A percentile compares a stretch with the other conserved stretches of the same genome.
Evolutionary conservation across 2,113 vertebrate genomes (phyloP).

Genomic region (Catharus bicknelli): DNA sequence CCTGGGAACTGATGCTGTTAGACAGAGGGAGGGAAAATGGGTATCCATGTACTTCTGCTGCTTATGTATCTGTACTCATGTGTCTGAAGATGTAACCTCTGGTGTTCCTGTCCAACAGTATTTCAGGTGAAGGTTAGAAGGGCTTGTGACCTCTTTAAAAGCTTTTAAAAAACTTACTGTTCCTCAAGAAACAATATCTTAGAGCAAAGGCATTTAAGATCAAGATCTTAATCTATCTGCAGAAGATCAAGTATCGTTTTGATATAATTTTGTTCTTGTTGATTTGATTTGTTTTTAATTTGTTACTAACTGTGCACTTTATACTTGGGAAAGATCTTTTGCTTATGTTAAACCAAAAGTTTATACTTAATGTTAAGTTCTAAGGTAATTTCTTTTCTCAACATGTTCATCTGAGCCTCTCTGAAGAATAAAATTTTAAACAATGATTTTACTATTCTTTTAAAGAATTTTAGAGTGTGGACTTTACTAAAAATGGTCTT

Average conservation of each 20-base stretch:
- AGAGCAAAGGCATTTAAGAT: not conserved
- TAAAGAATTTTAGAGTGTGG: not conserved
- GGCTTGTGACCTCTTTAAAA: not conserved
- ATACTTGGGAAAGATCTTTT: not conserved
- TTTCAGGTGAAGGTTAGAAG: not conserved
- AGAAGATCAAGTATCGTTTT: not conserved
- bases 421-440: not conserved
- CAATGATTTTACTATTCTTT: not conserved
- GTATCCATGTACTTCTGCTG: not conserved
- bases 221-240: too few relatives aligned
- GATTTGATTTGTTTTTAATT: not conserved
- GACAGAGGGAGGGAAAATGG: not conserved
- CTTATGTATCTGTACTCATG: fast-evolving
- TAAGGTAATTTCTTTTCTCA: not conserved
- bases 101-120: not conserved
- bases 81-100: not conserved
- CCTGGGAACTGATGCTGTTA: not conserved
- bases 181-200: not conserved
- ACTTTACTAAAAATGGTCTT: not conserved
- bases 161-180: not conserved
- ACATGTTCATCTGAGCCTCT: not conserved
- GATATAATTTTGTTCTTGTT: not conserved
- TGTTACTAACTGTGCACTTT: conserved; percentile 46
- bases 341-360: not conserved
- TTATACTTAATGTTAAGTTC: not conserved